These are phyloP conservation scores for Dendrocopos noguchii DNA, from an alignment of 2,113 vertebrate genomes.

Conservation along the genomic window DNA sequence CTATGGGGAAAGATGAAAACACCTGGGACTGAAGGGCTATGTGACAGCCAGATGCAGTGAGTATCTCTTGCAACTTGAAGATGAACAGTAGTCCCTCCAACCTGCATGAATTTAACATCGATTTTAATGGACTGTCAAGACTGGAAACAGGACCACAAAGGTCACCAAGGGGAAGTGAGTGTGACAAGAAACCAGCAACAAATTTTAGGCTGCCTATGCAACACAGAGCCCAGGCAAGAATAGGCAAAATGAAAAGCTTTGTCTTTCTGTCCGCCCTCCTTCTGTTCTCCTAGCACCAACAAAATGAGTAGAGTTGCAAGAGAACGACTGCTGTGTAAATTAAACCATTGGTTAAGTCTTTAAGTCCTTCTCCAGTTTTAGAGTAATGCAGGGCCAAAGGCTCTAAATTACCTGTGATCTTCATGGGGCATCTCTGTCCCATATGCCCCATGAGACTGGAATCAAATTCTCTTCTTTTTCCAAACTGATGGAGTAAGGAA, in stretches of 20 bases:
- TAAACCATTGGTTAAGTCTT: background rate
- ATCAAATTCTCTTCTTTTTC: background rate
- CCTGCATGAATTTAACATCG: background rate
- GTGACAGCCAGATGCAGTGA: background rate
- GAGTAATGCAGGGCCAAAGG: accelerated
- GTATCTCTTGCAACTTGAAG: background rate
- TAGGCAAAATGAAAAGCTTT: background rate
- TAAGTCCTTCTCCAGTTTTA: background rate
- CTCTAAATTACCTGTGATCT: background rate
- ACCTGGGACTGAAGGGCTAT: background rate
- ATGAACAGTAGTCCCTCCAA: background rate
- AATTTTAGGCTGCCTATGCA: background rate
- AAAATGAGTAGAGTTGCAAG: background rate
- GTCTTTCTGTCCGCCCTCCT: background rate
- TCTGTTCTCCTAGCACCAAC: background rate
- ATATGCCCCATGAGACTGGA: background rate
- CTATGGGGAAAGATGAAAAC: background rate
- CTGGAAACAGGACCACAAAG: background rate
- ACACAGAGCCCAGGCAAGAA: background rate
- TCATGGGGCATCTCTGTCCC: background rate
- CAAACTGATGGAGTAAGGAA: background rate
- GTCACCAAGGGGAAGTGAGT: background rate
- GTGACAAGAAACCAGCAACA: background rate
- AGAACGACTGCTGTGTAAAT: background rate
- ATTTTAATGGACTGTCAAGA: background rate